Base-by-base conservation (phyloP, 2,113 vertebrate genomes). In the Xenotilapia leptura region DNA sequence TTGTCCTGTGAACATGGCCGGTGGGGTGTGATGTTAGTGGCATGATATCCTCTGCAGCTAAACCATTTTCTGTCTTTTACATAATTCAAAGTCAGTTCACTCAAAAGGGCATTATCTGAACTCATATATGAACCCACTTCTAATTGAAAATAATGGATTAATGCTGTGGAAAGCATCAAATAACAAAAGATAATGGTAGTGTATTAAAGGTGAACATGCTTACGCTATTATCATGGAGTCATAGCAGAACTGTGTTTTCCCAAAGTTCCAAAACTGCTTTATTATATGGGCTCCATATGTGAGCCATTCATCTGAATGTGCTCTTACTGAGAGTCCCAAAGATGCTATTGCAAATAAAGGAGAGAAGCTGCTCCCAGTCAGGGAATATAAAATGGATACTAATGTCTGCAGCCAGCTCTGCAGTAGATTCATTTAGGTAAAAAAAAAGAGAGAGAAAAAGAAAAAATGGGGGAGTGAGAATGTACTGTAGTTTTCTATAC, bases 1-100 rank as follows among this genome's bases (percentile, higher is more conserved):
- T 98, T 99, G 94, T 99, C 99, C 99, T 99, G 96, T 92, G 91
- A 96, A 94, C 84, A 94, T 47, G 81, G 92, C 92, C 90, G 91
- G 82, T 79, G 88, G 88, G 90, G 80, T 82, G 89, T 70, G 85
- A 89, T 65, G 86, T 95, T 94, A 93, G 92, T 92, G 86, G 60
- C 89, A 86, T 88, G 83, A 85, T 86, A 88, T 93, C 85, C 73
- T 93, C 81, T 85, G 80, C 23, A 31, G 84, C 85, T 77, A 80
- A 86, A 85, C 42, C 62, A 82, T 70, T 68, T 36, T 85, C 83
- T 86, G 80, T 73, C 13, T 15, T 77, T 77, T 21, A 28, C 6
- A 83, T 70, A 68, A 80, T 21, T 17, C 3, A 68, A 90, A 81
- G 83, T 81, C 82, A 88, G 6, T 70, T 77, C 47, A 90, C 80